Evolutionary conservation across 2,888 invertebrate species (phyloP).

Genomic region (Clanis bilineata): DNA sequence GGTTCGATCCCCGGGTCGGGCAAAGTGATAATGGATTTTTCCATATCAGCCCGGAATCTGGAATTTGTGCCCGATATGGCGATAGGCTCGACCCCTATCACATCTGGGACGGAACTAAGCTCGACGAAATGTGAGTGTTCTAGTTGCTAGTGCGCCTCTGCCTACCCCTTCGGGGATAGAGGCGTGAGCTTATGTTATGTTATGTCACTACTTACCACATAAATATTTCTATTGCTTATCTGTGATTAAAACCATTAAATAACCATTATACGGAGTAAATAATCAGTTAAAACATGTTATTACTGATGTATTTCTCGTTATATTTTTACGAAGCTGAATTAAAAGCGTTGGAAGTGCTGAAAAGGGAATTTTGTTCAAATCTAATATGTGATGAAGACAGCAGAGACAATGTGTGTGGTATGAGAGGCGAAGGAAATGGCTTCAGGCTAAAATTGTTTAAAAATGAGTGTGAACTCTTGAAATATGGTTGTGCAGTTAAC

Average conservation of each 20-base stretch:
- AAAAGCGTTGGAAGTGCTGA: slow-evolving; percentile 27
- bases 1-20: too few species aligned
- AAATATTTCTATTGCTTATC: too few species aligned
- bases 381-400: slow-evolving; percentile 40
- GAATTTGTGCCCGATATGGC: too few species aligned
- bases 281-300: not conserved
- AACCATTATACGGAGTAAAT: not conserved
- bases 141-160: too few species aligned
- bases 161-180: too few species aligned
- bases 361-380: slow-evolving; percentile 44
- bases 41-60: too few species aligned
- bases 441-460: slow-evolving; percentile 50
- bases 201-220: too few species aligned
- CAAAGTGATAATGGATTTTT: too few species aligned
- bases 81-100: too few species aligned
- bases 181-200: too few species aligned
- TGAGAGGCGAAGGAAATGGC: slow-evolving; percentile 41
- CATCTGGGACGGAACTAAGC: too few species aligned
- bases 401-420: slow-evolving; percentile 48
- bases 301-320: slow-evolving; percentile 11
- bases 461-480: slow-evolving; percentile 56
- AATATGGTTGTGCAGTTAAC: slow-evolving; percentile 52
- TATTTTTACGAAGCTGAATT: slow-evolving; percentile 17
- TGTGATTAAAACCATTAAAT: not conserved
- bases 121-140: too few species aligned